Evolutionary conservation across 2,888 invertebrate genomes (phyloP).

Genomic region (Scaptodrosophila latifasciaeformis): DNA sequence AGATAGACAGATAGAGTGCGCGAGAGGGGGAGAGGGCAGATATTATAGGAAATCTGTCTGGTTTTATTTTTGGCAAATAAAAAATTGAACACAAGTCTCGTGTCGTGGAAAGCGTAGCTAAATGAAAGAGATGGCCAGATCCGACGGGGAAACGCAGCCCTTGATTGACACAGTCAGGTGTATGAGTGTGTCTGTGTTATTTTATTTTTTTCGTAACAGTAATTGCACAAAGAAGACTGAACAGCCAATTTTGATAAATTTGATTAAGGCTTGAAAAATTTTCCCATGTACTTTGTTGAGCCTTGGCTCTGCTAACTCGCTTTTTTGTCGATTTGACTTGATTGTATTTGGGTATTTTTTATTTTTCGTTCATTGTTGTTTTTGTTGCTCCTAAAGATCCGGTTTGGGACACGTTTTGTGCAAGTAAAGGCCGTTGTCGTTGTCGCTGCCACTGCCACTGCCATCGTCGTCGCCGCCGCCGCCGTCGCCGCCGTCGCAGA

Average conservation of each 20-base stretch:
- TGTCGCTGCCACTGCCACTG: neutral
- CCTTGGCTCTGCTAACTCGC: too few relatives aligned
- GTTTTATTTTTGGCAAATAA: slow-evolving; percentile 32
- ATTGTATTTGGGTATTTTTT: too few relatives aligned
- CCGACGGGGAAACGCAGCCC: slow-evolving; percentile 11
- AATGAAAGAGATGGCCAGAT: slow-evolving; percentile 11
- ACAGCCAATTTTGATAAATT: neutral
- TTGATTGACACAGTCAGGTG: slow-evolving; percentile 40
- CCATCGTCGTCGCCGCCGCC: too few relatives aligned
- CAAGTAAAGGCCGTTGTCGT: neutral
- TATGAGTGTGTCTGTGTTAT: slow-evolving; percentile 14
- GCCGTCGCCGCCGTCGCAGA: too few relatives aligned
- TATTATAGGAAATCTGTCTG: slow-evolving; percentile 18
- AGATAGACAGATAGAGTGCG: too few relatives aligned
- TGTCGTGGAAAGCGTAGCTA: slow-evolving; percentile 1
- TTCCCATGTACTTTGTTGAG: too few relatives aligned
- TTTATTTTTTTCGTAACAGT: slow-evolving; percentile 27
- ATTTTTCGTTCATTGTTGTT: too few relatives aligned
- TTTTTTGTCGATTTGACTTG: too few relatives aligned
- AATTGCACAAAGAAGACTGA: slow-evolving; percentile 18
- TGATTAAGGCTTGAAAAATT: neutral
- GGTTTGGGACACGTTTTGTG: slow-evolving; percentile 13
- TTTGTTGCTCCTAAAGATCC: slow-evolving; percentile 19
- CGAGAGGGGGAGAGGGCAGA: slow-evolving; percentile 29
- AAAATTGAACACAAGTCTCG: slow-evolving; percentile 23